These are phyloP conservation scores for Myrmecobius fasciatus DNA, from an alignment of 2,113 vertebrate species.

Conservation along the genomic window DNA sequence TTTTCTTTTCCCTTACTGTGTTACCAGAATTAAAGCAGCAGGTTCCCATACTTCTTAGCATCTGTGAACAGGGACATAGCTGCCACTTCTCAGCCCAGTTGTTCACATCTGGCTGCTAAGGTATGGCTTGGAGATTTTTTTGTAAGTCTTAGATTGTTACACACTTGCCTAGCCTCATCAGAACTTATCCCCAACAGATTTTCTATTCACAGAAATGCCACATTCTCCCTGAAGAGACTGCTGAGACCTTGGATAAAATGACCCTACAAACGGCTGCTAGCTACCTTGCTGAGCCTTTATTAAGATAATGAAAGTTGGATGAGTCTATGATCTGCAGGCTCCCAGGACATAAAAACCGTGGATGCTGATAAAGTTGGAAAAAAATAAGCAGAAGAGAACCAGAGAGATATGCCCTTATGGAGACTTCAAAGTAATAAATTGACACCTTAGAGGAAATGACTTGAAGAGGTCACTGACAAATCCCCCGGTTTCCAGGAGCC, in stretches of 20 bases:
- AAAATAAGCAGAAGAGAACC: neutral
- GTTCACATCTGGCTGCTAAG: neutral
- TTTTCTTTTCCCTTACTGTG: no score
- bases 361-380: neutral
- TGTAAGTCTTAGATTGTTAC: neutral
- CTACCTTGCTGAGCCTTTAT: neutral
- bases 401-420: neutral
- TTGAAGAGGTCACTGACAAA: neutral
- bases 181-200: neutral
- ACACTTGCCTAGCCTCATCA: neutral
- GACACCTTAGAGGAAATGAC: neutral
- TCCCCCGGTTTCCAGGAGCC: fast-evolving
- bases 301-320: neutral
- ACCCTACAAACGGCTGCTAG: neutral
- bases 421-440: neutral
- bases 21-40: no score
- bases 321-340: neutral
- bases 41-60: no score
- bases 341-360: neutral
- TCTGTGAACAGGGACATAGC: no score
- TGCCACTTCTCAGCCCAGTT: no score
- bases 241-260: neutral
- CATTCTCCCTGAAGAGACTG: neutral
- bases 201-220: neutral
- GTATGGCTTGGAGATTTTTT: neutral